Evolutionary conservation across 2,113 vertebrate species (phyloP), one percentile per base, ranked within the genome.

Genomic region (Pionites leucogaster): DNA sequence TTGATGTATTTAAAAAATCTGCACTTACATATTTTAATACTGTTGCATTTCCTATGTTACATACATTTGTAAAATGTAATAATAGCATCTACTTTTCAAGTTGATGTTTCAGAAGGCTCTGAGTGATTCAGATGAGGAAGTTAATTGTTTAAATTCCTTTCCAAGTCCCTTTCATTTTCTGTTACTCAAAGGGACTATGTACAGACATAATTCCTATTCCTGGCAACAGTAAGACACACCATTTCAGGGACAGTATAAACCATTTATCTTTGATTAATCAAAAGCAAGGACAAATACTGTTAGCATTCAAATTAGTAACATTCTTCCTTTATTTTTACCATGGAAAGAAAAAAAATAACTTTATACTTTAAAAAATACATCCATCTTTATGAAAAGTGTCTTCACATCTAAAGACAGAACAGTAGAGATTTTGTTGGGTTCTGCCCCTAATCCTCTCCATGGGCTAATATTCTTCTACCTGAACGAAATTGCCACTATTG

Each of bases 361-460:
- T 55, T 53, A 57, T 55, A 52, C 27, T 85, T 89, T 6, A 78
- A 85, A 53, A 65, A 59, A 46, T 27, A 20, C 8, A 4, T 22
- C 1, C 3, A 13, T 27, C 29, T 88, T 63, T 19, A 35, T 20
- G 71, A 79, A 42, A 82, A 46, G 27, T 9, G 27, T 60, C 31
- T 39, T 71, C 17, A 11, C 19, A 37, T 62, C 46, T 74, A 62
- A 65, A 65, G 31, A 49, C 1, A 46, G 2, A 19, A 4, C 15
- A 69, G 37, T 1, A 42, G 20, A 39, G 7, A n/a, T 59, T 69
- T 55, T 41, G 5, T 17, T 39, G 8, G 4, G 3, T 37, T 1
- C 17, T 47, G 8, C 17, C 20, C 60, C 15, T 33, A 10, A 8
- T 2, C 8, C 13, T 3, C 0, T 3, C 0, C 17, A 14, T 5